These are phyloP conservation scores for Ceratotherium simum DNA, from an alignment of 2,113 vertebrate genomes.

Conservation along the genomic window DNA sequence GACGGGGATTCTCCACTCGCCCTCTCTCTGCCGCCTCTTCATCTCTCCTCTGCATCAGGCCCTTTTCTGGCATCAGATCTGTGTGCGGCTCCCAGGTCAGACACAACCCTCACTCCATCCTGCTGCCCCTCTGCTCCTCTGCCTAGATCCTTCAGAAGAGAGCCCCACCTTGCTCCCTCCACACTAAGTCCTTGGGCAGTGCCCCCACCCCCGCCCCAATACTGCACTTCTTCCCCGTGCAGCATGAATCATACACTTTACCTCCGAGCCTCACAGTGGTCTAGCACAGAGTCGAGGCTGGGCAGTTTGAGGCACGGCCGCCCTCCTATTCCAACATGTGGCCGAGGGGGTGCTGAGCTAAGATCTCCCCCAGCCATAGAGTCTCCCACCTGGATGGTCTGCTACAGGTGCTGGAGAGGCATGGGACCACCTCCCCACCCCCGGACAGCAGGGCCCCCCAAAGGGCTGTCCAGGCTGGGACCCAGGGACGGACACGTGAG, in stretches of 20 bases:
- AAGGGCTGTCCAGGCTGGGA: neutral
- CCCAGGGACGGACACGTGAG: neutral
- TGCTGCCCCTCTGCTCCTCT: neutral
- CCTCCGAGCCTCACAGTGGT: neutral
- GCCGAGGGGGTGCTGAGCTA: neutral
- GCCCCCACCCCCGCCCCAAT: neutral
- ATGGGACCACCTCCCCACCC: too few species aligned
- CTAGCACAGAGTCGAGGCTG: neutral
- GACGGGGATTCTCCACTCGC: accelerated
- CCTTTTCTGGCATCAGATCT: neutral
- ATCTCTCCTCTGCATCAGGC: too few species aligned
- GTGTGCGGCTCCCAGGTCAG: neutral
- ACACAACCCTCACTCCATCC: too few species aligned
- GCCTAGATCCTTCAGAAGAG: neutral
- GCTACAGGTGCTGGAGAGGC: neutral
- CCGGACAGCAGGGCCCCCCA: neutral
- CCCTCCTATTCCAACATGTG: too few species aligned
- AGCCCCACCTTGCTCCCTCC: neutral
- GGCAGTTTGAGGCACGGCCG: neutral
- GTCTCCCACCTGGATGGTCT: neutral
- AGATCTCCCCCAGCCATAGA: accelerated
- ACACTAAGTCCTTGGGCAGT: too few species aligned
- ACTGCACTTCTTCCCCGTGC: neutral
- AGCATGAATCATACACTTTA: accelerated
- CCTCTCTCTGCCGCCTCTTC: neutral